Evolutionary conservation across 2,888 invertebrate genomes (phyloP).

Genomic region (Latrodectus hesperus): DNA sequence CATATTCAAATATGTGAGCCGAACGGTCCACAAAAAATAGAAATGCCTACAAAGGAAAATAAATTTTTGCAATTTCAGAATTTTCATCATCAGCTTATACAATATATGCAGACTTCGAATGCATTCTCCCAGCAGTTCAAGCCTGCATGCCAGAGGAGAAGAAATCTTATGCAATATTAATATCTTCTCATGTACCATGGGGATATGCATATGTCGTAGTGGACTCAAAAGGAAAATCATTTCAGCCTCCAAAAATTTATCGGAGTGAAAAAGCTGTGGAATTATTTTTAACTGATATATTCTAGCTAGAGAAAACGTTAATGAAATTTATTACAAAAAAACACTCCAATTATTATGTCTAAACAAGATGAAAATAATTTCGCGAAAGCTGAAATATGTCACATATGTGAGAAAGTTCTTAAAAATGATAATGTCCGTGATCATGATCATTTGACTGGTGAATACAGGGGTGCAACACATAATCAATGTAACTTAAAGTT

Average conservation of each 20-base stretch:
- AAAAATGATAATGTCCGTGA: constrained; percentile 6
- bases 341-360: background rate
- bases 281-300: background rate
- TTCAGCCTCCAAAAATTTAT: constrained; percentile 1
- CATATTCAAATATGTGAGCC: too few relatives aligned
- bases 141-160: background rate
- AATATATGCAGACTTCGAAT: constrained; percentile 39
- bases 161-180: background rate
- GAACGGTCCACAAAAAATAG: too few relatives aligned
- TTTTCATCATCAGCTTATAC: too few relatives aligned
- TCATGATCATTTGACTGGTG: constrained; percentile 21
- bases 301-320: too few relatives aligned
- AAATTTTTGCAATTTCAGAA: too few relatives aligned
- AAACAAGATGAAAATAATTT: background rate
- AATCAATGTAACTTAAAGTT: constrained; percentile 18
- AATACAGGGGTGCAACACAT: constrained; percentile 6
- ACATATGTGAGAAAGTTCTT: background rate
- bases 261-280: constrained; percentile 11
- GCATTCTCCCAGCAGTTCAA: background rate
- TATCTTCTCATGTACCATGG: constrained; percentile 31
- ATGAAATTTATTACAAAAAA: too few relatives aligned
- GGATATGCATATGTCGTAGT: constrained; percentile 18
- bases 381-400: background rate
- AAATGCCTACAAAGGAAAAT: too few relatives aligned
- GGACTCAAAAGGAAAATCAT: background rate